Percentiles rank a stretch among this genome's conserved stretches.
phyloP scores from a whole-genome alignment of 2,113 vertebrate species.

The Amblyornis subalaris region DNA sequence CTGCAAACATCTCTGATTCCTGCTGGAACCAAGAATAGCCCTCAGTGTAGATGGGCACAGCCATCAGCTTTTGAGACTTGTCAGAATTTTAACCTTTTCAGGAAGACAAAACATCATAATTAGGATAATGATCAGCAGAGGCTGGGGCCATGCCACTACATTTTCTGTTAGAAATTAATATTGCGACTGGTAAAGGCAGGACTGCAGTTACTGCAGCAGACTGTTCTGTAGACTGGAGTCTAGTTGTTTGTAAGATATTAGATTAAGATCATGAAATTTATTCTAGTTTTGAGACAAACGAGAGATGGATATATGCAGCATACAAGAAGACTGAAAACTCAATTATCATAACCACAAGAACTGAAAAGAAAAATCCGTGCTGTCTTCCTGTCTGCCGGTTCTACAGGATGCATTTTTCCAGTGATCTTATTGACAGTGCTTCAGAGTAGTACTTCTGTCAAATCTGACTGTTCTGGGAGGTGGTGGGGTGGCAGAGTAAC shows the following conservation, averaged over 20 bases:
- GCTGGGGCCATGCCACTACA: not conserved
- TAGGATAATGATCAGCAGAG: not conserved
- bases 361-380: constrained; percentile 10
- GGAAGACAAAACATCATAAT: constrained; percentile 9
- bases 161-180: constrained; percentile 18
- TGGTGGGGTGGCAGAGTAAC: not conserved
- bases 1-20: not conserved
- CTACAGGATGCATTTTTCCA: constrained; percentile 18
- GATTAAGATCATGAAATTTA: constrained; percentile 34
- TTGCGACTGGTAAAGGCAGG: not conserved
- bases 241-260: constrained; percentile 46
- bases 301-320: constrained; percentile 41
- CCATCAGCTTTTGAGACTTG: not conserved
- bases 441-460: not conserved
- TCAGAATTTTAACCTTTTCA: constrained; percentile 39
- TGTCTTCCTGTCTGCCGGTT: not conserved
- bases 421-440: constrained; percentile 45
- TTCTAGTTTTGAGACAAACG: constrained; percentile 22
- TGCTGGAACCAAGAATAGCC: not conserved
- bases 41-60: not conserved
- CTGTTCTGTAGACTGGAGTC: constrained; percentile 25
- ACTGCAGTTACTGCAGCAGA: constrained; percentile 29
- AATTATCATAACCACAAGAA: constrained; percentile 35
- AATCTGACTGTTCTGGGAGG: not conserved
- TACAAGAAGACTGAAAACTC: constrained; percentile 11